Conservation (phyloP, 2,888 invertebrate species). For the Zaprionus bogoriensis region DNA sequence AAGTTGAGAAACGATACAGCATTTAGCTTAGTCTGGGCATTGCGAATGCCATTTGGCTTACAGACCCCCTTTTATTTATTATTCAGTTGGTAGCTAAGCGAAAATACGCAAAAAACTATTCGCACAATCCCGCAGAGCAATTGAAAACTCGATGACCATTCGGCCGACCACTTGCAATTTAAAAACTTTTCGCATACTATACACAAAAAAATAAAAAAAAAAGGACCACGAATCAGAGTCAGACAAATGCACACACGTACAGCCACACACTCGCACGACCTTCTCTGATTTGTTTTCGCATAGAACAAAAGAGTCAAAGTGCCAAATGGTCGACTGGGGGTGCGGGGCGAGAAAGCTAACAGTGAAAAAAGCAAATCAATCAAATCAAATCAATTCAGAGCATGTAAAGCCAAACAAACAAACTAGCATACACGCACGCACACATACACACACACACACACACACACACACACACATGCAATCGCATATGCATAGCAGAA, state of each 20-base stretch:
- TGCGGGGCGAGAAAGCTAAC: neutral
- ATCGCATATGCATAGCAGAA: conserved; percentile 8
- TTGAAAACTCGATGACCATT: conserved; percentile 60
- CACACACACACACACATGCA: conserved; percentile 13
- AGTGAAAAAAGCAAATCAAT: conserved; percentile 50
- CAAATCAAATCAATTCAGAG: conserved; percentile 60
- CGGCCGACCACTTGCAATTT: conserved; percentile 46
- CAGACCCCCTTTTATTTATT: no score
- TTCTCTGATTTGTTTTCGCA: conserved; percentile 43
- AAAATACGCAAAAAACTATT: conserved; percentile 41
- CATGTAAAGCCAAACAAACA: conserved; percentile 49
- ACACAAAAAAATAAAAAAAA: no score
- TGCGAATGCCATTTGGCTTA: no score
- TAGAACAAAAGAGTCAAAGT: conserved; percentile 48
- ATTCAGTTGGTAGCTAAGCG: conserved; percentile 30
- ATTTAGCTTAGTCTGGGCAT: no score
- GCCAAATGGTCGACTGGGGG: conserved; percentile 39
- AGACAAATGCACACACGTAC: conserved; percentile 1
- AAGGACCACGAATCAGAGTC: conserved; percentile 6
- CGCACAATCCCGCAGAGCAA: conserved; percentile 52
- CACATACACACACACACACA: conserved; percentile 8
- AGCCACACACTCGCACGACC: conserved; percentile 14
- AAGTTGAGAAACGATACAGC: no score
- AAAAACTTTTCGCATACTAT: conserved; percentile 29
- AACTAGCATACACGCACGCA: conserved; percentile 13